These are phyloP conservation scores for Euplagia quadripunctaria DNA, from an alignment of 2,888 invertebrate species.

Conservation along the genomic window DNA sequence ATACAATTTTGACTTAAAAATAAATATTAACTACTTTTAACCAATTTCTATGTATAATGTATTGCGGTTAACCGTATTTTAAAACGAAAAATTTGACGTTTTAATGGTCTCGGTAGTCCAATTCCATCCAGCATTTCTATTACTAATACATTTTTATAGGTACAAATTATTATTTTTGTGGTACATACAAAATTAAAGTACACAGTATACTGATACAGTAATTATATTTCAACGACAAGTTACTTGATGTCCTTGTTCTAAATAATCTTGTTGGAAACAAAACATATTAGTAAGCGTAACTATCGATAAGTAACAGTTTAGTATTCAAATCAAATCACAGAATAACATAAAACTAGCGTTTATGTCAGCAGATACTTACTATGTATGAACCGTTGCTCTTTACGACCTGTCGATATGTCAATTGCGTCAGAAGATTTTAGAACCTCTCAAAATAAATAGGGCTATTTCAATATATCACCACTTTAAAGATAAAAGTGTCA, in stretches of 20 bases:
- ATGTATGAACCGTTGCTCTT: constrained; percentile 19
- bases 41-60: too few species aligned
- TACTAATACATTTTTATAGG: too few species aligned
- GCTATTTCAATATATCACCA: constrained; percentile 14
- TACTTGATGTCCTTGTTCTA: constrained; percentile 6
- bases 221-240: not conserved
- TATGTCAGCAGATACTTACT: constrained; percentile 17
- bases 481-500: constrained; percentile 15
- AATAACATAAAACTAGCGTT: constrained; percentile 22
- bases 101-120: too few species aligned
- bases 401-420: constrained; percentile 23
- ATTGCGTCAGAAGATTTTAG: constrained; percentile 21
- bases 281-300: not conserved
- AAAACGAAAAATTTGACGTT: too few species aligned
- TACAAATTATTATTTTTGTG: too few species aligned
- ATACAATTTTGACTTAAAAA: too few species aligned
- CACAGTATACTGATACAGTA: not conserved
- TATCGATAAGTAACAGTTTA: constrained; percentile 3
- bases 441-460: constrained; percentile 22
- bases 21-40: too few species aligned
- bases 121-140: too few species aligned
- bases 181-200: not conserved
- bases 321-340: constrained; percentile 18
- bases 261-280: constrained; percentile 7
- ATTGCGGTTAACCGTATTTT: too few species aligned